These are phyloP conservation scores for Hemithea aestivaria DNA, from an alignment of 2,888 invertebrate genomes.

Conservation along the genomic window DNA sequence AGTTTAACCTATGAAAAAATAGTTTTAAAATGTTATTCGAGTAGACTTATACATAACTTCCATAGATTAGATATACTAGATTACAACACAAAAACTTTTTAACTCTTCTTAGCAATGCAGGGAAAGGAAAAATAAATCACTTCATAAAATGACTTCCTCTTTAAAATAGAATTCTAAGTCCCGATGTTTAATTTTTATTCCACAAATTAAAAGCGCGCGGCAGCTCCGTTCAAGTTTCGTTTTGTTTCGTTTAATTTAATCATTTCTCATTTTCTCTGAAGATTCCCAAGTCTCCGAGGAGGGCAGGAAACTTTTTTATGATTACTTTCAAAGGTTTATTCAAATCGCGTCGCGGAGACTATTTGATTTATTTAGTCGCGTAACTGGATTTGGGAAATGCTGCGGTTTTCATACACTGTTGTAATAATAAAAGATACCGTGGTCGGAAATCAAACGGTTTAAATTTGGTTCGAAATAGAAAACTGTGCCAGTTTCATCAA, in stretches of 20 bases:
- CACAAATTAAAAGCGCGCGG: constrained; percentile 22
- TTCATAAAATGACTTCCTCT: constrained; percentile 3
- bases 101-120: too few species aligned
- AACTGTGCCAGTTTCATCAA: too few species aligned
- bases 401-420: too few species aligned
- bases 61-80: too few species aligned
- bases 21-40: too few species aligned
- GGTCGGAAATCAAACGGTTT: too few species aligned
- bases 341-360: constrained; percentile 23
- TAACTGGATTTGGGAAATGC: constrained; percentile 31
- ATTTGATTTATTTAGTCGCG: constrained; percentile 44
- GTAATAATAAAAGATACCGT: too few species aligned
- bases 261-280: constrained; percentile 25
- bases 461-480: too few species aligned
- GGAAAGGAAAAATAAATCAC: too few species aligned
- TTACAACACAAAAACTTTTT: too few species aligned
- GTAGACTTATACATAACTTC: too few species aligned
- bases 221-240: constrained; percentile 20
- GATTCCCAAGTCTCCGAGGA: constrained; percentile 25
- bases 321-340: constrained; percentile 38
- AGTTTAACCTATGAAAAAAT: too few species aligned
- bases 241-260: constrained; percentile 32
- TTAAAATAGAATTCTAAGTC: constrained; percentile 4
- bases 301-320: constrained; percentile 29
- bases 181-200: constrained; percentile 19